phyloP scores from a whole-genome alignment of 2,113 vertebrate species.

The Gasterosteus aculeatus region DNA sequence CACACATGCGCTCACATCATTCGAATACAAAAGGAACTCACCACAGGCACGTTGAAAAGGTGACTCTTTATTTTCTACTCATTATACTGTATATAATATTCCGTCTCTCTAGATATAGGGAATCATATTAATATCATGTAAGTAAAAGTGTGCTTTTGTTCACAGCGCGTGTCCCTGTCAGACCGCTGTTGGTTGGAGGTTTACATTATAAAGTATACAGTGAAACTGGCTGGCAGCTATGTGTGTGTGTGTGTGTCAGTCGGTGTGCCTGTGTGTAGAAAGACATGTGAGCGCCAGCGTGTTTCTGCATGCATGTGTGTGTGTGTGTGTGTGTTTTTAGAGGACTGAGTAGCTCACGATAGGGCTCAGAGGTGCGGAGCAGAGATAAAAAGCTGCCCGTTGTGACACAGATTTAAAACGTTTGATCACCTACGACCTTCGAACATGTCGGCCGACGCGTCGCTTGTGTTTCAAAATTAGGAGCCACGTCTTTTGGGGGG shows the following conservation, averaged over 20 bases:
- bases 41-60: constrained; percentile 74
- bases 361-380: constrained; percentile 69
- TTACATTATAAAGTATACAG: constrained; percentile 79
- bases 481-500: neutral
- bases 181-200: constrained; percentile 78
- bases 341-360: constrained; percentile 54
- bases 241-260: constrained; percentile 49
- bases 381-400: constrained; percentile 58
- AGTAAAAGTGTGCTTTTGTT: constrained; percentile 82
- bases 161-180: constrained; percentile 75
- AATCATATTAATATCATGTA: constrained; percentile 78
- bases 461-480: neutral
- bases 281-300: constrained; percentile 65
- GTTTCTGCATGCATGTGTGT: constrained; percentile 59
- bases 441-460: neutral
- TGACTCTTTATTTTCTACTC: constrained; percentile 78
- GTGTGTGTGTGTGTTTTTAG: constrained; percentile 50
- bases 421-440: constrained; percentile 19
- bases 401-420: constrained; percentile 38
- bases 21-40: constrained; percentile 54
- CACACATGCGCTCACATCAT: constrained; percentile 2
- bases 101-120: constrained; percentile 76
- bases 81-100: constrained; percentile 79
- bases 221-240: constrained; percentile 74
- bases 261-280: constrained; percentile 57